Conservation (phyloP, 2,113 vertebrate species). For the Epinephelus moara region DNA sequence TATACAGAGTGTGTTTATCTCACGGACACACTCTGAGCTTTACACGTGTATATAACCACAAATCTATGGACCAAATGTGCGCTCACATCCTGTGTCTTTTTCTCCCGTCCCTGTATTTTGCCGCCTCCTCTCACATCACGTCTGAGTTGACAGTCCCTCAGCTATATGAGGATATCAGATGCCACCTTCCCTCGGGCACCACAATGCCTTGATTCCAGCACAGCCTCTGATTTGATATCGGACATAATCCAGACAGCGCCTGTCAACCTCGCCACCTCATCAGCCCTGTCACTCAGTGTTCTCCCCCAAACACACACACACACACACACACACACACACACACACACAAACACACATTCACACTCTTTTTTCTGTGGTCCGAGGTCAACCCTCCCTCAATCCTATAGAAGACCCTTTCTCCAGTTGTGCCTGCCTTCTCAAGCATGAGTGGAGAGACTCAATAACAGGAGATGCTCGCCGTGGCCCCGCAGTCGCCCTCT, state of each 20-base stretch:
- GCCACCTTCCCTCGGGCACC: conserved; percentile 39
- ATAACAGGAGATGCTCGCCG: conserved; percentile 53
- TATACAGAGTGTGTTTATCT: not conserved
- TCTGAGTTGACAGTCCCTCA: conserved; percentile 22
- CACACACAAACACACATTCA: conserved; percentile 3
- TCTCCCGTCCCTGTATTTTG: not conserved
- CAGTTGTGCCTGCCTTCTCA: conserved; percentile 52
- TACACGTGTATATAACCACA: not conserved
- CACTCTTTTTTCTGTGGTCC: conserved; percentile 8
- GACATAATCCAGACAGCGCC: conserved; percentile 66
- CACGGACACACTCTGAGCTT: not conserved
- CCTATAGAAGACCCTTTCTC: conserved; percentile 54
- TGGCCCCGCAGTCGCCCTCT: conserved; percentile 57
- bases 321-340: not conserved
- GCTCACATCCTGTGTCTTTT: not conserved
- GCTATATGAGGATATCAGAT: conserved; percentile 45
- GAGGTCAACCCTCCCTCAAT: conserved; percentile 57
- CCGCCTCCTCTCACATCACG: conserved; percentile 5
- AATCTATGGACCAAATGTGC: not conserved
- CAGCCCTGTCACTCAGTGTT: conserved; percentile 55
- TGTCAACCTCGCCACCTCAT: conserved; percentile 47
- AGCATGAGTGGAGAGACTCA: conserved; percentile 67
- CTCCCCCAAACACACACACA: conserved; percentile 6
- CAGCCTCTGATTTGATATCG: conserved; percentile 60
- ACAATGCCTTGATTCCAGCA: conserved; percentile 42